These are phyloP conservation scores for Arizona elegans DNA, from an alignment of 2,113 vertebrate genomes.

Conservation along the genomic window DNA sequence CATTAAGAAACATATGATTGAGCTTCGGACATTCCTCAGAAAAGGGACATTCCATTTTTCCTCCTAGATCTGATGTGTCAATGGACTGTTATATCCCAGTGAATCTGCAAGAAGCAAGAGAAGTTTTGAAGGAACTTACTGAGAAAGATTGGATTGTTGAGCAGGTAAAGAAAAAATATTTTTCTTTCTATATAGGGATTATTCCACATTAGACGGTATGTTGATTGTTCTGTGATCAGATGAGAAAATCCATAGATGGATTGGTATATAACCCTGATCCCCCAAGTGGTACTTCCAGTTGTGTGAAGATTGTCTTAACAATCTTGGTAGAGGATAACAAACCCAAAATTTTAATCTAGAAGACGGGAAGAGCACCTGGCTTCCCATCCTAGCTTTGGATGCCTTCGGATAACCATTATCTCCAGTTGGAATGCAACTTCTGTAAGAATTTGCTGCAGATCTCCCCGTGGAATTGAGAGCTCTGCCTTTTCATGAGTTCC, in stretches of 20 bases:
- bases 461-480: background rate
- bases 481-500: background rate
- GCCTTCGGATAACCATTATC: background rate
- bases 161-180: slow-evolving; percentile 34
- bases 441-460: background rate
- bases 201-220: background rate
- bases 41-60: background rate
- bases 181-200: background rate
- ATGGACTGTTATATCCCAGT: background rate
- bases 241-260: background rate
- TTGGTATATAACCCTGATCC: background rate
- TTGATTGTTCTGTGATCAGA: background rate
- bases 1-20: background rate
- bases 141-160: slow-evolving; percentile 54
- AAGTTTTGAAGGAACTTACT: slow-evolving; percentile 50
- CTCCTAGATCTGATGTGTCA: slow-evolving; percentile 25
- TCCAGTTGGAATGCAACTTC: background rate
- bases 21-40: no score
- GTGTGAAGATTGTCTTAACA: background rate
- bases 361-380: background rate
- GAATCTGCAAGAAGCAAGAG: slow-evolving; percentile 56
- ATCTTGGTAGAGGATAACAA: background rate
- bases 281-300: background rate
- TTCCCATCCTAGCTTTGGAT: background rate
- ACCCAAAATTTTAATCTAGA: background rate